phyloP scores from a whole-genome alignment of 2,113 vertebrate genomes.

The Cromileptes altivelis region DNA sequence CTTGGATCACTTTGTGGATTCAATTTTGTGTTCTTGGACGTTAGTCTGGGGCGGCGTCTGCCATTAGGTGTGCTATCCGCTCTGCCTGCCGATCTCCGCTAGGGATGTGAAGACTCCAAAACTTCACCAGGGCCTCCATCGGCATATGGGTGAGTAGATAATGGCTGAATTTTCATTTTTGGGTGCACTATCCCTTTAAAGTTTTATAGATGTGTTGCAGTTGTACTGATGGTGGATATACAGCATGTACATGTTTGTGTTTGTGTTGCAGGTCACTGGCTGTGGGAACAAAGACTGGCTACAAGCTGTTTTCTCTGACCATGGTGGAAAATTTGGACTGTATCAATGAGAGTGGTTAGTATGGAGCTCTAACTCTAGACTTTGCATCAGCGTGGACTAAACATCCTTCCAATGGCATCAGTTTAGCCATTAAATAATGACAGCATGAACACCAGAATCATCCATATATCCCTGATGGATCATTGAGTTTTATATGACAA shows the following conservation, averaged over 20 bases:
- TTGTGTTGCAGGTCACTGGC: constrained; percentile 89
- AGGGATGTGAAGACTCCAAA: no score
- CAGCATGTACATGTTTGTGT: constrained; percentile 5
- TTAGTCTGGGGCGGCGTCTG: no score
- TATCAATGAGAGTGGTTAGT: constrained; percentile 95
- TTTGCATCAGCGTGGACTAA: not conserved
- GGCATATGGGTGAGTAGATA: no score
- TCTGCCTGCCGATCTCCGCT: no score
- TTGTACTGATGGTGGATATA: not conserved
- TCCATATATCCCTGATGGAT: not conserved
- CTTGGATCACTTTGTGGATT: no score
- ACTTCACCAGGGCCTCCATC: no score
- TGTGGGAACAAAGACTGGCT: constrained; percentile 92
- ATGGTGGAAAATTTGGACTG: constrained; percentile 95
- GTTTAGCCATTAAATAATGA: not conserved
- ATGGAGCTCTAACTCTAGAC: not conserved
- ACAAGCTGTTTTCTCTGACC: constrained; percentile 94
- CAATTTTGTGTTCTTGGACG: no score
- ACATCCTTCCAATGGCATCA: not conserved
- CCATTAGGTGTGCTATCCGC: no score
- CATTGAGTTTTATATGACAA: not conserved
- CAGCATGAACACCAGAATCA: not conserved
- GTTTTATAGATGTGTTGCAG: not conserved
- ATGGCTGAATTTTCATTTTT: no score
- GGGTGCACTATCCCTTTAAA: no score